A percentile compares a stretch with the other conserved stretches of the same genome.
Evolutionary conservation across 2,113 vertebrate species (phyloP).

Genomic region (Orthonyx spaldingii): DNA sequence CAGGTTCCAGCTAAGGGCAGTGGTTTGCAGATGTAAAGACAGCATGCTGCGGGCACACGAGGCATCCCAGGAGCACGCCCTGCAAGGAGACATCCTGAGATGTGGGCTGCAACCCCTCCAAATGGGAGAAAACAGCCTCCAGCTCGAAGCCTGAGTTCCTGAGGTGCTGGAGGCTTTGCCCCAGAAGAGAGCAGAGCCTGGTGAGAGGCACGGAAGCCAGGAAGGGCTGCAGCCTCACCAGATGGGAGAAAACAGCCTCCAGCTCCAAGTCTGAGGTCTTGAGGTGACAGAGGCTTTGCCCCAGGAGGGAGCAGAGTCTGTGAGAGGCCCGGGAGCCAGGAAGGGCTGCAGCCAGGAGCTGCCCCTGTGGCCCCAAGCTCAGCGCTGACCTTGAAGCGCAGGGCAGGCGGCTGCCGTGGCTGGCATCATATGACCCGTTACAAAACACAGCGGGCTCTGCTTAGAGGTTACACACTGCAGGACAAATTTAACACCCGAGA

Average conservation of each 20-base stretch:
- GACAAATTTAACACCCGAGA: conserved; percentile 52
- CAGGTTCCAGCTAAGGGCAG: neutral
- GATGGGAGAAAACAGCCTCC: neutral
- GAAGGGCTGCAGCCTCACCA: neutral
- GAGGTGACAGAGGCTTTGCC: fast-evolving
- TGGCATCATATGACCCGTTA: conserved; percentile 32
- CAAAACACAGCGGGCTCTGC: neutral
- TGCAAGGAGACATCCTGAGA: neutral
- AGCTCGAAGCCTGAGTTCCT: neutral
- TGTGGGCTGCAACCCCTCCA: neutral
- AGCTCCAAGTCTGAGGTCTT: neutral
- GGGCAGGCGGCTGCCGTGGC: neutral
- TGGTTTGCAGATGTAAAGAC: neutral
- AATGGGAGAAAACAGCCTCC: neutral
- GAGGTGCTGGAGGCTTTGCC: fast-evolving
- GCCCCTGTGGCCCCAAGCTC: neutral
- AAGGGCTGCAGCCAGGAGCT: neutral
- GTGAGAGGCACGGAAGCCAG: neutral
- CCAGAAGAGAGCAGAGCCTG: neutral
- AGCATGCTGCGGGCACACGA: fast-evolving
- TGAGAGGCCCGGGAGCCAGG: neutral
- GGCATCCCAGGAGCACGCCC: neutral
- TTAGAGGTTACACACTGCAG: neutral
- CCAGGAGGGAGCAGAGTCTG: neutral
- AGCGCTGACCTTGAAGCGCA: neutral